phyloP scores from a whole-genome alignment of 2,797 vertebrate genomes.

The Neostethus bicornis region DNA sequence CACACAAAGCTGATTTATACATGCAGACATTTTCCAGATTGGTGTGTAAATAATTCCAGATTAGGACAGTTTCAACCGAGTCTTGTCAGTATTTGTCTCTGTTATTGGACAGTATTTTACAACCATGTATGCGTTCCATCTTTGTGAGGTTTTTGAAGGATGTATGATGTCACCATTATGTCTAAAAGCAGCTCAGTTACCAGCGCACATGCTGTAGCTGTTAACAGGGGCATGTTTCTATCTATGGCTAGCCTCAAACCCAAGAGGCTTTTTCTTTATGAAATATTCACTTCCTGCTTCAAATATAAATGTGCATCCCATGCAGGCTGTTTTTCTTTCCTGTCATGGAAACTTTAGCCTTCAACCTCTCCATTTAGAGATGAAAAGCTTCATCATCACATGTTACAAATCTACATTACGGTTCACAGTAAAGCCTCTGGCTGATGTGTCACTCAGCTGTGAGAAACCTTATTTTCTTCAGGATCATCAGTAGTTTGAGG shows the following conservation, averaged over 20 bases:
- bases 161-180: slow-evolving; percentile 4
- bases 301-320: slow-evolving; percentile 50
- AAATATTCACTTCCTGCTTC: slow-evolving; percentile 71
- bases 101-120: too few species aligned
- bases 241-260: slow-evolving; percentile 25
- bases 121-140: slow-evolving; percentile 17
- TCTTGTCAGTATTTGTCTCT: too few species aligned
- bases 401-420: slow-evolving; percentile 6
- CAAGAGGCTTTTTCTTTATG: slow-evolving; percentile 57
- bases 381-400: slow-evolving; percentile 10
- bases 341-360: slow-evolving; percentile 25
- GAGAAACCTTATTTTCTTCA: slow-evolving; percentile 13
- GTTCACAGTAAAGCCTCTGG: not conserved
- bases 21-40: too few species aligned
- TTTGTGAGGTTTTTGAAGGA: slow-evolving; percentile 15
- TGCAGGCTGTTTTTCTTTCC: slow-evolving; percentile 8
- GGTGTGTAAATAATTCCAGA: too few species aligned
- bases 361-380: slow-evolving; percentile 1
- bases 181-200: slow-evolving; percentile 28
- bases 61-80: too few species aligned
- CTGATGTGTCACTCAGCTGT: slow-evolving; percentile 14
- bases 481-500: slow-evolving; percentile 16
- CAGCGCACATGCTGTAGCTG: slow-evolving; percentile 28
- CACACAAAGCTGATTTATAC: too few species aligned
- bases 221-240: slow-evolving; percentile 51